Percentiles rank a stretch among this genome's conserved stretches.
These are phyloP conservation scores for Vanessa atalanta DNA, from an alignment of 1,140 invertebrate genomes.

Conservation along the genomic window DNA sequence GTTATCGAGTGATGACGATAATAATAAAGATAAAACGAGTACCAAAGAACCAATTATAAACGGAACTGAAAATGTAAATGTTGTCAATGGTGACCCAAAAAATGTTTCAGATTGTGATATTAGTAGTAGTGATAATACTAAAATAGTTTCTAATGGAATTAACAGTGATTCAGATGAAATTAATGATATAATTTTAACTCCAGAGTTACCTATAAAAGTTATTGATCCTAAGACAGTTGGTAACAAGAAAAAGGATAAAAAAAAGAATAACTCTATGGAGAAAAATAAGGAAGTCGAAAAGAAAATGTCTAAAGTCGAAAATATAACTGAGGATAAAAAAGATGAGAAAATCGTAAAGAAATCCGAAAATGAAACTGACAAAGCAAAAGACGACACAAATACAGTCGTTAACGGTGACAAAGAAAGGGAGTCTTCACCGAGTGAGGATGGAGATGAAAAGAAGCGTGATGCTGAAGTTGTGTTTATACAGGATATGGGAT, in stretches of 20 bases:
- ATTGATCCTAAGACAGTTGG: conserved; percentile 49
- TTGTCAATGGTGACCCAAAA: conserved; percentile 71
- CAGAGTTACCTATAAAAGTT: conserved; percentile 46
- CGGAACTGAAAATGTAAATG: conserved; percentile 63
- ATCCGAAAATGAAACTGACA: conserved; percentile 53
- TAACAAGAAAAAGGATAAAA: conserved; percentile 68
- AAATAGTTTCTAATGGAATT: conserved; percentile 76
- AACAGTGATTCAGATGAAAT: conserved; percentile 69
- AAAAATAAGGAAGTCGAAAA: conserved; percentile 57
- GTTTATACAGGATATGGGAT: conserved; percentile 96
- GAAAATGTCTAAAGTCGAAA: conserved; percentile 52
- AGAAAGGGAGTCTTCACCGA: conserved; percentile 72
- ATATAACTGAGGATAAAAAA: conserved; percentile 53
- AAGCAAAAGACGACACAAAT: conserved; percentile 40
- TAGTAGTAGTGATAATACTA: conserved; percentile 76
- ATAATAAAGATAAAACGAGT: conserved; percentile 62
- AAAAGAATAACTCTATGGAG: conserved; percentile 56
- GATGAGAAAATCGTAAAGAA: conserved; percentile 46
- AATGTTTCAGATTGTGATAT: conserved; percentile 76
- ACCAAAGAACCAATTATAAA: conserved; percentile 76
- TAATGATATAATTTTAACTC: conserved; percentile 44
- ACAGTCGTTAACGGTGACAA: conserved; percentile 73
- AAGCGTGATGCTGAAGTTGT: conserved; percentile 90
- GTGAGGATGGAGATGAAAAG: conserved; percentile 83
- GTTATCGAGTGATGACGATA: conserved; percentile 54